A percentile compares a stretch with the other conserved stretches of the same genome.
Evolutionary conservation across 2,888 invertebrate genomes (phyloP).

Genomic region (Lobophora halterata): DNA sequence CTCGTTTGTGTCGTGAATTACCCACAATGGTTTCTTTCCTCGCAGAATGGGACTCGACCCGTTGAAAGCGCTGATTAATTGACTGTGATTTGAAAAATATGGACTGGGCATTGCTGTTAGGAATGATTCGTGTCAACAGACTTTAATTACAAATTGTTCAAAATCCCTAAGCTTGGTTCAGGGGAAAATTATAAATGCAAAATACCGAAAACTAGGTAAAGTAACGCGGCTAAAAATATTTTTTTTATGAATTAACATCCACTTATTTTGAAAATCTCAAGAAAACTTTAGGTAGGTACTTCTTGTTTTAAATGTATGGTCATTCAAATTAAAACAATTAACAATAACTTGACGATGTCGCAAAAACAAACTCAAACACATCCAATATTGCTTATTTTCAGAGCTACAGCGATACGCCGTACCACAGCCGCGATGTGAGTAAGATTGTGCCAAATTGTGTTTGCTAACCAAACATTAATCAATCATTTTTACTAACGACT

Average conservation of each 20-base stretch:
- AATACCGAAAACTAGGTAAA: not conserved
- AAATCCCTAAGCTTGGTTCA: too few relatives aligned
- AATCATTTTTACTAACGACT: slow-evolving; percentile 48
- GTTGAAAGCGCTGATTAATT: slow-evolving; percentile 25
- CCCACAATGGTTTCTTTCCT: slow-evolving; percentile 22
- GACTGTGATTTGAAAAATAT: slow-evolving; percentile 20
- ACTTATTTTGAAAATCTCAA: too few relatives aligned
- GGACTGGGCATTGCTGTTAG: slow-evolving; percentile 3
- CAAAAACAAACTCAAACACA: slow-evolving; percentile 5
- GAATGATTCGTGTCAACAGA: too few relatives aligned
- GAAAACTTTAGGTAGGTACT: too few relatives aligned
- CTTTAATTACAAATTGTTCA: too few relatives aligned
- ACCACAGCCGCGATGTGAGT: slow-evolving; percentile 66
- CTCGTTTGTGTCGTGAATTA: slow-evolving; percentile 27
- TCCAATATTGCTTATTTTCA: slow-evolving; percentile 24
- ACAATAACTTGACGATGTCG: not conserved
- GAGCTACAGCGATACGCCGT: slow-evolving; percentile 40
- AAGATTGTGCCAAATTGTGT: slow-evolving; percentile 55
- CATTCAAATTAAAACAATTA: too few relatives aligned
- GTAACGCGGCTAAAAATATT: not conserved
- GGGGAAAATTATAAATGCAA: too few relatives aligned
- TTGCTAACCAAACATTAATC: slow-evolving; percentile 64
- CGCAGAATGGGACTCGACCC: slow-evolving; percentile 20
- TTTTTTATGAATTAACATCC: not conserved
- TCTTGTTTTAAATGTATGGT: too few relatives aligned